phyloP scores from a whole-genome alignment of 2,113 vertebrate species.

The Azemiops feae region DNA sequence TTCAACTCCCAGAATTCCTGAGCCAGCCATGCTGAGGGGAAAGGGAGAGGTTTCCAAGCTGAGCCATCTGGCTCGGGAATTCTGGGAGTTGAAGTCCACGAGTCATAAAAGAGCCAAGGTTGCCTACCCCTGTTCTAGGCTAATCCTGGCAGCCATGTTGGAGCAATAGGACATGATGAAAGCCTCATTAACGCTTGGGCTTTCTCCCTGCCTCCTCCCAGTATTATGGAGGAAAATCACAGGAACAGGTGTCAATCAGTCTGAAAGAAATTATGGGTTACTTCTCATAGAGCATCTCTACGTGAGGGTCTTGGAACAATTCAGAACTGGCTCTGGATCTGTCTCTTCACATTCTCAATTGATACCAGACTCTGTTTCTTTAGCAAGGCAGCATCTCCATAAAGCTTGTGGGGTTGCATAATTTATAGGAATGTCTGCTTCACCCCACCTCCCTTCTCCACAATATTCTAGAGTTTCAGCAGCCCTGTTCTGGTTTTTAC shows the following conservation, averaged over 20 bases:
- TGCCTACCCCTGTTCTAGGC: too few relatives aligned
- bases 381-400: background rate
- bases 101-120: too few relatives aligned
- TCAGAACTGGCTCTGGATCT: background rate
- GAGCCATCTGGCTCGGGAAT: too few relatives aligned
- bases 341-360: background rate
- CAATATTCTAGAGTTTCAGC: background rate
- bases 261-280: background rate
- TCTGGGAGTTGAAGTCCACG: too few relatives aligned
- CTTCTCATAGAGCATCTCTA: background rate
- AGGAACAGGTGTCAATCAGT: background rate
- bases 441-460: background rate
- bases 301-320: background rate
- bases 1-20: too few relatives aligned
- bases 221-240: background rate
- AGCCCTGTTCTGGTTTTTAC: background rate
- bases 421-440: background rate
- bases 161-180: background rate
- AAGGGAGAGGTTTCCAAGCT: too few relatives aligned
- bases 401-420: background rate
- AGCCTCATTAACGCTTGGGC: background rate
- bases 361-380: background rate
- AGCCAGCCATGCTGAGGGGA: too few relatives aligned
- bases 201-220: background rate
- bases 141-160: background rate